Evolutionary conservation across 2,797 vertebrate species (phyloP).

Genomic region (Phataginus tricuspis): DNA sequence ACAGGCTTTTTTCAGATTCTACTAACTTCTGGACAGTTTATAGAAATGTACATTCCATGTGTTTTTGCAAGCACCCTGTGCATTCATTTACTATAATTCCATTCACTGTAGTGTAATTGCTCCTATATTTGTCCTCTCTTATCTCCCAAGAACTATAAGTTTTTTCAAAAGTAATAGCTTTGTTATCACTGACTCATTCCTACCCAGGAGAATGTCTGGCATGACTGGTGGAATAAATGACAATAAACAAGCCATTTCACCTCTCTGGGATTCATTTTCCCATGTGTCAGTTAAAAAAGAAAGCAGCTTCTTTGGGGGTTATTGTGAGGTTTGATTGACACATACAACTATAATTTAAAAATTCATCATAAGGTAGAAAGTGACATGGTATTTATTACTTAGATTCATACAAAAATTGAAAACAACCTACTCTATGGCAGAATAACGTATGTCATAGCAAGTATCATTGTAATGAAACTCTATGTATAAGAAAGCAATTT

Average conservation of each 20-base stretch:
- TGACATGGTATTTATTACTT: not conserved
- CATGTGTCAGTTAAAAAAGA: not conserved
- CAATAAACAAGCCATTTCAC: not conserved
- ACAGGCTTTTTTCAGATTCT: not conserved
- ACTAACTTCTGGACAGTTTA: not conserved
- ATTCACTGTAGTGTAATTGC: not conserved
- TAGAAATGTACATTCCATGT: not conserved
- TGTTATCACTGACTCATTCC: not conserved
- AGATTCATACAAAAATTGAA: slow-evolving; percentile 8
- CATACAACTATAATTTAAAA: not conserved
- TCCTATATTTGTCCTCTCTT: not conserved
- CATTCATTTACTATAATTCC: not conserved
- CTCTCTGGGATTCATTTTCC: slow-evolving; percentile 10
- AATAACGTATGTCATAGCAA: not conserved
- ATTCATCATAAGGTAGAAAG: not conserved
- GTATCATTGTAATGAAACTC: not conserved
- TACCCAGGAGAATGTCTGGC: not conserved
- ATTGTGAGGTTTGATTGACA: not conserved
- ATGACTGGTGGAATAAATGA: not conserved
- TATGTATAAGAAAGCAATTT: not conserved
- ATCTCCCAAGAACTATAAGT: not conserved
- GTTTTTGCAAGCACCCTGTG: not conserved
- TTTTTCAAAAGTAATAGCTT: not conserved
- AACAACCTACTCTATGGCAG: not conserved
- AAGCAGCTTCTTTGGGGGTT: not conserved